These are phyloP conservation scores for Bothrops jararaca DNA, from an alignment of 2,113 vertebrate genomes.

Conservation along the genomic window DNA sequence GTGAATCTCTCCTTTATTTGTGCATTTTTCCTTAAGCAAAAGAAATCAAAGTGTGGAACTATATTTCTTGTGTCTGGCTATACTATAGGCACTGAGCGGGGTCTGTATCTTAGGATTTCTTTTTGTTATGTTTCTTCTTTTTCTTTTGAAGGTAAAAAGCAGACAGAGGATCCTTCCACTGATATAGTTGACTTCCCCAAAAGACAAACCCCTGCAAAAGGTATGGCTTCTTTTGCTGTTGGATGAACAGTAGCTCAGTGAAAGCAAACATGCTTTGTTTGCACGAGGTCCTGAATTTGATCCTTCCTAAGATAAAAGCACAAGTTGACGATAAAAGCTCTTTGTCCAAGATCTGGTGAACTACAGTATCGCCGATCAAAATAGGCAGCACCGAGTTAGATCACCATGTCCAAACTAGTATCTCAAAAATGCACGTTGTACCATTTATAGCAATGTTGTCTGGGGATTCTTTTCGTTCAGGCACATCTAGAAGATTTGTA, in stretches of 20 bases:
- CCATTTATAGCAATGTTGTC: neutral
- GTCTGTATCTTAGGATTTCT: neutral
- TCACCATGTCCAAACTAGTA: too few relatives aligned
- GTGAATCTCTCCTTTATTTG: neutral
- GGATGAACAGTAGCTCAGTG: neutral
- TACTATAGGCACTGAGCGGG: neutral
- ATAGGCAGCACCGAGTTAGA: neutral
- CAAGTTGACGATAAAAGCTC: neutral
- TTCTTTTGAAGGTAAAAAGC: slow-evolving; percentile 78
- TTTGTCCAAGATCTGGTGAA: neutral
- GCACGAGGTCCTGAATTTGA: neutral
- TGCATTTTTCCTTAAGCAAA: neutral
- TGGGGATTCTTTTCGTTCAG: neutral
- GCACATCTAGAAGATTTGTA: neutral
- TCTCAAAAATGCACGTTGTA: neutral
- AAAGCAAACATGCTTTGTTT: neutral
- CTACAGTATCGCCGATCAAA: neutral
- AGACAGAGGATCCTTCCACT: slow-evolving; percentile 73
- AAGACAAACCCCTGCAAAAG: slow-evolving; percentile 87
- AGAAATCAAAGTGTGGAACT: neutral
- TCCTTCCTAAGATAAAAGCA: neutral
- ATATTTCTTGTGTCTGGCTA: neutral
- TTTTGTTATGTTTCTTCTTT: neutral
- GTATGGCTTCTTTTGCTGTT: slow-evolving; percentile 61
- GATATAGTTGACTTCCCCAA: slow-evolving; percentile 91